phyloP scores from a whole-genome alignment of 2,797 vertebrate species.

The Gymnopithys bicolor region DNA sequence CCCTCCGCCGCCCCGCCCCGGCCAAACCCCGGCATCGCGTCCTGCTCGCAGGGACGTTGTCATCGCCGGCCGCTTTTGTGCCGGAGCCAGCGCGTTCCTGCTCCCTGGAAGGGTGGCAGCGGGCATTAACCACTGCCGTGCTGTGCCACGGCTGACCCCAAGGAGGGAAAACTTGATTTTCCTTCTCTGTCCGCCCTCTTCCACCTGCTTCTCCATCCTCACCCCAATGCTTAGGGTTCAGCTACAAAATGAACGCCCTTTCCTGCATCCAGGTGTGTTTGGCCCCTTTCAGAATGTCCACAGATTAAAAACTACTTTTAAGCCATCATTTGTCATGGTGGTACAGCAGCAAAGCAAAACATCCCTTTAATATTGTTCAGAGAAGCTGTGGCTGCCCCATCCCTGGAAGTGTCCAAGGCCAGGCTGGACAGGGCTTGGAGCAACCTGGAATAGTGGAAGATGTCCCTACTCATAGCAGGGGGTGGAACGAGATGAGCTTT shows the following conservation, averaged over 20 bases:
- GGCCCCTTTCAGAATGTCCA: not conserved
- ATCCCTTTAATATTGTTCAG: not conserved
- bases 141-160: not conserved
- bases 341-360: not conserved
- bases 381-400: not conserved
- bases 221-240: fast-evolving
- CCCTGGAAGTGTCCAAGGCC: not conserved
- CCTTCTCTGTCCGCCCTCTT: not conserved
- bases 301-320: not conserved
- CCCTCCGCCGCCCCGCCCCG: not conserved
- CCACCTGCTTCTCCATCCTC: not conserved
- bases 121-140: not conserved
- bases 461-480: not conserved
- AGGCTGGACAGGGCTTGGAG: fast-evolving
- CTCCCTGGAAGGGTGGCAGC: not conserved
- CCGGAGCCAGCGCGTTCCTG: not conserved
- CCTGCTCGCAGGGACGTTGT: not conserved
- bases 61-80: not conserved
- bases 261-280: fast-evolving
- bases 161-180: not conserved
- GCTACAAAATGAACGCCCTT: not conserved
- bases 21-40: not conserved
- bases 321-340: fast-evolving
- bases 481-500: not conserved
- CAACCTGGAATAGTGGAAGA: not conserved